phyloP scores from a whole-genome alignment of 2,113 vertebrate genomes.

The Microtus montanus region DNA sequence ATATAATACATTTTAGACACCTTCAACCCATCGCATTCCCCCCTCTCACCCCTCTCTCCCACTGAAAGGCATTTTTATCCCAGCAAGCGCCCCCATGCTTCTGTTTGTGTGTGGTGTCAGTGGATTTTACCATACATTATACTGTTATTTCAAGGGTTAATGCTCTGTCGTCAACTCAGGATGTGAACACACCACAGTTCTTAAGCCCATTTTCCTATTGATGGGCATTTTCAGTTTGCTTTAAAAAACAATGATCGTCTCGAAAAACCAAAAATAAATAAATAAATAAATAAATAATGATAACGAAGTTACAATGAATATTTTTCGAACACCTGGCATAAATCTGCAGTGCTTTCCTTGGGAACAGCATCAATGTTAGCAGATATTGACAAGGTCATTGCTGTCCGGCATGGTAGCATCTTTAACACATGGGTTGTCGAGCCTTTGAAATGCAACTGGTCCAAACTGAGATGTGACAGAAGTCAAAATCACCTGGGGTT shows the following conservation, averaged over 20 bases:
- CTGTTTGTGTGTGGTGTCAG: not conserved
- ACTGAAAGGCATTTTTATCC: not conserved
- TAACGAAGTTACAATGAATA: not conserved
- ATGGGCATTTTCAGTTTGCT: slow-evolving; percentile 20
- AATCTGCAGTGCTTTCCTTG: not conserved
- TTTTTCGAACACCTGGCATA: not conserved
- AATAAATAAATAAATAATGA: not conserved
- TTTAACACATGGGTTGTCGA: not conserved
- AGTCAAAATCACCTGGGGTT: not conserved
- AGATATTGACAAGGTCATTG: not conserved
- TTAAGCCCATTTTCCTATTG: slow-evolving; percentile 15
- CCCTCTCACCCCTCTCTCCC: no score
- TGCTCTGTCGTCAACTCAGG: not conserved
- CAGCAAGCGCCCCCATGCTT: not conserved
- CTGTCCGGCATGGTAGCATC: not conserved
- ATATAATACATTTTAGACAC: not conserved
- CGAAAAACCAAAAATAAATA: not conserved
- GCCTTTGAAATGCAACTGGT: not conserved
- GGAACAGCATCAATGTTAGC: not conserved
- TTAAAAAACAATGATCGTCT: not conserved
- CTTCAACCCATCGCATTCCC: not conserved
- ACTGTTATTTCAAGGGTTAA: slow-evolving; percentile 35
- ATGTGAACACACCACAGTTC: not conserved
- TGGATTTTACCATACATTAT: not conserved
- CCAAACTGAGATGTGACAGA: not conserved